Percentiles rank a stretch among this genome's conserved stretches.
Conservation (phyloP, 37 sponge, comb jelly and placozoan genomes). For the Agelas oroides region DNA sequence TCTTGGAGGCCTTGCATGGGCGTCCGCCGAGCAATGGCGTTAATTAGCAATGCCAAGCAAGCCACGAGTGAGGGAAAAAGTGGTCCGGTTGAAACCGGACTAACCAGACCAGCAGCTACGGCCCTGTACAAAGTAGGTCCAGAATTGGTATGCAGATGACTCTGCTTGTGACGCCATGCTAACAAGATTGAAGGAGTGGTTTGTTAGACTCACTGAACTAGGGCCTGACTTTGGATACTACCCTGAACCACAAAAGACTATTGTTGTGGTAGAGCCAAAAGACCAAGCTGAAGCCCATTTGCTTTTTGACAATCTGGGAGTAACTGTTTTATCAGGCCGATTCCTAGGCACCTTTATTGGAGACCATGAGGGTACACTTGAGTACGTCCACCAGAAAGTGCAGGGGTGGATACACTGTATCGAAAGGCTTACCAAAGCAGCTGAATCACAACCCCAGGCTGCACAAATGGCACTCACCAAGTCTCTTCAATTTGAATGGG, state of each 20-base stretch:
- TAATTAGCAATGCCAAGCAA: no score
- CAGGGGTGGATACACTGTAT: conserved; percentile 2
- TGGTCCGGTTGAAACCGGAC: no score
- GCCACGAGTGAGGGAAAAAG: no score
- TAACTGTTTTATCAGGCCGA: no score
- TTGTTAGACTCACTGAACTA: neutral
- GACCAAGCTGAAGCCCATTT: neutral
- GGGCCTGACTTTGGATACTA: conserved; percentile 61
- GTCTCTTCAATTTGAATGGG: conserved; percentile 45
- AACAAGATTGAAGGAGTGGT: conserved; percentile 27
- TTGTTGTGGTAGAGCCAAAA: conserved; percentile 17
- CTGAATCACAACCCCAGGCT: conserved; percentile 24
- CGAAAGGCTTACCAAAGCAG: neutral
- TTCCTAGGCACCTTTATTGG: neutral
- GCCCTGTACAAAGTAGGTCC: neutral
- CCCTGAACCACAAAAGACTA: conserved; percentile 40
- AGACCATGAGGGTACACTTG: neutral
- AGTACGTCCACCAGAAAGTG: conserved; percentile 2
- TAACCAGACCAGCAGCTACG: no score
- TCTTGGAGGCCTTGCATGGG: no score
- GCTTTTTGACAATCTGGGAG: no score
- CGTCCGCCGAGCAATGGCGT: no score
- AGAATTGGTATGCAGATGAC: conserved; percentile 66
- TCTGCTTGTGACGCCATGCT: conserved; percentile 45
- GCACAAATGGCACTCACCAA: conserved; percentile 26